A percentile compares a stretch with the other conserved stretches of the same genome.
Conservation (phyloP, 1,140 invertebrate genomes). For the Antheraea pernyi region DNA sequence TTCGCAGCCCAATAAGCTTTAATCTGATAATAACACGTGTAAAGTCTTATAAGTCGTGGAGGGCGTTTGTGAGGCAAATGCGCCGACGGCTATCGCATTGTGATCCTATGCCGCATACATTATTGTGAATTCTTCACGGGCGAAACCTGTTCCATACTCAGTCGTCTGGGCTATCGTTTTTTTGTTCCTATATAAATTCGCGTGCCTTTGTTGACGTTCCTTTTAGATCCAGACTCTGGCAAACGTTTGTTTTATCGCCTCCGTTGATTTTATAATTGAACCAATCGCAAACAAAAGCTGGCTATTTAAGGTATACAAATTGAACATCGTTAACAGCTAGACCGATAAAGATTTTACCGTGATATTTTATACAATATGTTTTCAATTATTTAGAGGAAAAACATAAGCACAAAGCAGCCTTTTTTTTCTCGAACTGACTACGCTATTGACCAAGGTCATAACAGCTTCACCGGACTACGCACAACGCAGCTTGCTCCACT, state of each 20-base stretch:
- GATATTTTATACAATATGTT: no score
- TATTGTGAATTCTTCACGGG: slow-evolving; percentile 53
- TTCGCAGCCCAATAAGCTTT: neutral
- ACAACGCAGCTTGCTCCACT: no score
- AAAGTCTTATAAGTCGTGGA: slow-evolving; percentile 29
- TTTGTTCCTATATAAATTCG: slow-evolving; percentile 62
- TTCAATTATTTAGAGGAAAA: no score
- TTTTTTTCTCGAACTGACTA: no score
- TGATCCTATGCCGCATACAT: slow-evolving; percentile 53
- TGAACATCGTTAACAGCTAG: no score
- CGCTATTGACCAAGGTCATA: no score
- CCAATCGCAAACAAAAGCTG: no score
- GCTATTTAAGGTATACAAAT: no score
- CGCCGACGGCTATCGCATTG: slow-evolving; percentile 38
- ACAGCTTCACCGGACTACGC: no score
- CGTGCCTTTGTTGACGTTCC: slow-evolving; percentile 43
- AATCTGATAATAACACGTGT: neutral
- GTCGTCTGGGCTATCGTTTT: slow-evolving; percentile 30
- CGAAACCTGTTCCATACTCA: slow-evolving; percentile 52
- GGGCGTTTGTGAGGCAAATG: slow-evolving; percentile 36
- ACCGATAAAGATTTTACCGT: no score
- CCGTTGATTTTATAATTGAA: no score
- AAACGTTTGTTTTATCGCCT: neutral
- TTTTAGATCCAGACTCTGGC: neutral
- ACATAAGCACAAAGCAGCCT: no score